A percentile compares a stretch with the other conserved stretches of the same genome.
Evolutionary conservation across 2,797 vertebrate genomes (phyloP).

Genomic region (Cirrhinus mrigala): DNA sequence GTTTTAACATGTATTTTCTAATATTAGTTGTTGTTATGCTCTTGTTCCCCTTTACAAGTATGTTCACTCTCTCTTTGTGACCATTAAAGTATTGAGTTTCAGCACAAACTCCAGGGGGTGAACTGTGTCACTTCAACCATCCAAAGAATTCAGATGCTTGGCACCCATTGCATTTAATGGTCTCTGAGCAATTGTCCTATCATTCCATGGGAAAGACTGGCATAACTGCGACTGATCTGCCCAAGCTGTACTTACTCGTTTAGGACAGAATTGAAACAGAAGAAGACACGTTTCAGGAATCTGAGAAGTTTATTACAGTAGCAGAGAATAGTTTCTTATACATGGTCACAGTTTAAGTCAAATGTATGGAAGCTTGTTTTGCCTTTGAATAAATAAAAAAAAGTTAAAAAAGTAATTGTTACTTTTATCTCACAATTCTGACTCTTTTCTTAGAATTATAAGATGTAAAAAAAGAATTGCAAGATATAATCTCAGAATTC

Average conservation of each 20-base stretch:
- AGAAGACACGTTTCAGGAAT: slow-evolving; percentile 54
- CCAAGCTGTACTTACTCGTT: neutral
- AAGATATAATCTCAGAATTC: no score
- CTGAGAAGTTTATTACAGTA: slow-evolving; percentile 46
- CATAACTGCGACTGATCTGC: slow-evolving; percentile 44
- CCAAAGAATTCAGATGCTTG: slow-evolving; percentile 55
- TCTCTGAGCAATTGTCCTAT: slow-evolving; percentile 57
- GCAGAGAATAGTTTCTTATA: slow-evolving; percentile 28
- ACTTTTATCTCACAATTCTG: no score
- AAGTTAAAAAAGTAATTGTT: no score
- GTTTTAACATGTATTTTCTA: slow-evolving; percentile 16
- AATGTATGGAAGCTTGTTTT: neutral
- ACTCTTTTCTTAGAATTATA: no score
- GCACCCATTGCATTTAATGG: slow-evolving; percentile 48
- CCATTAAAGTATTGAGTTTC: slow-evolving; percentile 56
- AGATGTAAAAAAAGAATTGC: no score
- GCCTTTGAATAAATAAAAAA: no score
- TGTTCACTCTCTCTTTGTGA: slow-evolving; percentile 24
- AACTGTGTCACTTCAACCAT: slow-evolving; percentile 50
- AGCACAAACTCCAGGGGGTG: slow-evolving; percentile 38
- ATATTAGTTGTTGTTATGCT: slow-evolving; percentile 23
- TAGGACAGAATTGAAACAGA: slow-evolving; percentile 17
- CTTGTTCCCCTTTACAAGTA: neutral
- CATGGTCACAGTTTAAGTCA: neutral
- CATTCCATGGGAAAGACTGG: slow-evolving; percentile 56